phyloP scores from a whole-genome alignment of 2,113 vertebrate species.

The Daubentonia madagascariensis region DNA sequence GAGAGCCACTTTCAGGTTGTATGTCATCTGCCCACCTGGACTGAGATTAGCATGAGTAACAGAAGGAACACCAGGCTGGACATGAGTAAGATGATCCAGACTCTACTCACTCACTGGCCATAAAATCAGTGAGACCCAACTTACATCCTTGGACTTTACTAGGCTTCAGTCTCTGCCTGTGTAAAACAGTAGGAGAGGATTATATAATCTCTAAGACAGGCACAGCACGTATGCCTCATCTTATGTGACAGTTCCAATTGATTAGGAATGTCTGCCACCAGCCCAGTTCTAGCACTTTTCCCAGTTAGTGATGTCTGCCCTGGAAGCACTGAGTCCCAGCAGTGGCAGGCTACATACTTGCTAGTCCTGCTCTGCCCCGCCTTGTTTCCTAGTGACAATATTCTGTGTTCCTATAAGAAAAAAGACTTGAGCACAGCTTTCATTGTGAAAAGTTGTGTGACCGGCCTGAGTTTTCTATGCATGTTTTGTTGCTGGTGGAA shows the following conservation, averaged over 20 bases:
- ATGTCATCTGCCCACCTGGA: rapidly evolving
- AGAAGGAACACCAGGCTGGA: background rate
- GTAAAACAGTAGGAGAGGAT: background rate
- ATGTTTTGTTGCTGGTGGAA: background rate
- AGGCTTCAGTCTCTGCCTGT: background rate
- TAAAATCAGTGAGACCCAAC: background rate
- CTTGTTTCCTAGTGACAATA: background rate
- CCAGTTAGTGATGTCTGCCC: background rate
- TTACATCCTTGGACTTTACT: background rate
- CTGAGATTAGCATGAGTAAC: background rate
- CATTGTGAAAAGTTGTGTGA: background rate
- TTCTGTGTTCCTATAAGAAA: background rate
- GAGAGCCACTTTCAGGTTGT: background rate
- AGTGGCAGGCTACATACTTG: rapidly evolving
- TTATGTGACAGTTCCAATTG: too few species aligned
- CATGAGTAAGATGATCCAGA: background rate
- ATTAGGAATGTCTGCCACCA: background rate
- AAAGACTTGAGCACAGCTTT: background rate
- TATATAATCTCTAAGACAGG: background rate
- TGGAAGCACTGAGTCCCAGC: background rate
- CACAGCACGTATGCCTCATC: background rate
- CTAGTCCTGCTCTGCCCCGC: background rate
- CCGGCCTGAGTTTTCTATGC: too few species aligned
- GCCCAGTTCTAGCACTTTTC: background rate
- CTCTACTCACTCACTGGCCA: background rate